Conservation (phyloP, 2,113 vertebrate genomes). For the Trogon melanurus region DNA sequence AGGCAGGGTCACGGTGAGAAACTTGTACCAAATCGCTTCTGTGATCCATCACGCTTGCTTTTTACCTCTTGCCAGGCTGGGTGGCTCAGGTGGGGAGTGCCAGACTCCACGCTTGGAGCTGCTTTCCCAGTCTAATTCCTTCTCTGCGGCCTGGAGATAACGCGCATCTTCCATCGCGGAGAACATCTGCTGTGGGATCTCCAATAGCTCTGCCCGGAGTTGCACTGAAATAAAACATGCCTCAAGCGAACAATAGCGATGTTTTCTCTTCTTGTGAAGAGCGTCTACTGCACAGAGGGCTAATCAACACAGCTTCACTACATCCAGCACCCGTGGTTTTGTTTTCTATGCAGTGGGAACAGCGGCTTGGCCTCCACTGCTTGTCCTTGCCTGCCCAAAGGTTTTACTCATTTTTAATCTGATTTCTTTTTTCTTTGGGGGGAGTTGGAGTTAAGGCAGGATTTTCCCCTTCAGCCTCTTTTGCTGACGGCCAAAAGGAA, state of each 20-base stretch:
- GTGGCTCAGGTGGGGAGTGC: conserved; percentile 54
- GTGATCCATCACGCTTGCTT: background rate
- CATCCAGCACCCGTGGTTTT: conserved; percentile 78
- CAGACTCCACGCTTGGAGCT: conserved; percentile 2
- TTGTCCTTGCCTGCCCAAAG: conserved; percentile 66
- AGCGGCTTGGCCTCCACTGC: conserved; percentile 65
- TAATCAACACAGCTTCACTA: conserved; percentile 51
- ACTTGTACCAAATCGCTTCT: background rate
- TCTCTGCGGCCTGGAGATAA: conserved; percentile 15
- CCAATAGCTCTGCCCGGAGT: conserved; percentile 16
- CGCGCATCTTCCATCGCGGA: background rate
- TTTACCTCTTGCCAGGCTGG: background rate
- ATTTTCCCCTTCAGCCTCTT: background rate
- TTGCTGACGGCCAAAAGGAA: background rate
- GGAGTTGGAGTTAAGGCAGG: background rate
- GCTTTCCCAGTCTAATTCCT: conserved; percentile 20
- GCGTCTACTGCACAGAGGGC: conserved; percentile 32
- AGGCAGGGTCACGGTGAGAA: background rate
- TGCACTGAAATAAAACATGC: conserved; percentile 33
- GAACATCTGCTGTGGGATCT: conserved; percentile 16
- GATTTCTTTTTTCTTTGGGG: background rate
- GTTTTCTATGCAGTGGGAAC: conserved; percentile 72
- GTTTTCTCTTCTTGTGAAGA: conserved; percentile 67
- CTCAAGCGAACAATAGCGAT: conserved; percentile 20
- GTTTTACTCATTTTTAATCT: background rate